A percentile compares a stretch with the other conserved stretches of the same genome.
Conservation (phyloP, 2,113 vertebrate genomes). For the Halichoeres trimaculatus region DNA sequence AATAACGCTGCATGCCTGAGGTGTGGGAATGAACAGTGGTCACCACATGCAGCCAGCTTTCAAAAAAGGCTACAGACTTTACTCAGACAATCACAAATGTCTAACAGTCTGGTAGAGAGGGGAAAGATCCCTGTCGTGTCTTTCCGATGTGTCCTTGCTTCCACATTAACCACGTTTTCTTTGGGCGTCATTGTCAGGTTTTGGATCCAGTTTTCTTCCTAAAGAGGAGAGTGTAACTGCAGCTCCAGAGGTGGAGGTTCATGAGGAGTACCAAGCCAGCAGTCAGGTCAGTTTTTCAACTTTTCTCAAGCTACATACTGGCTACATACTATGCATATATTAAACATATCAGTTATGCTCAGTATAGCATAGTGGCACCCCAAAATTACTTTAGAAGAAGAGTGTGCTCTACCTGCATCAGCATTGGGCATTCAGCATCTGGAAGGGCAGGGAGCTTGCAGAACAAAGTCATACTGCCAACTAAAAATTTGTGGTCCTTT, state of each 20-base stretch:
- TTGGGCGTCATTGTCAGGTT: slow-evolving; percentile 83
- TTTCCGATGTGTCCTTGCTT: slow-evolving; percentile 58
- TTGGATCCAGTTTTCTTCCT: slow-evolving; percentile 94
- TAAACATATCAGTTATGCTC: too few relatives aligned
- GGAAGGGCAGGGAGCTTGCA: too few relatives aligned
- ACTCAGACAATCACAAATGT: slow-evolving; percentile 35
- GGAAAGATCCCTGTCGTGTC: slow-evolving; percentile 51
- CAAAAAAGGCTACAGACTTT: slow-evolving; percentile 46
- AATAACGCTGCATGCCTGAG: slow-evolving; percentile 27
- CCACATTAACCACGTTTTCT: slow-evolving; percentile 45
- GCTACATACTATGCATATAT: too few relatives aligned
- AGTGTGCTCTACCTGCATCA: too few relatives aligned
- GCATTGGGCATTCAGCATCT: too few relatives aligned
- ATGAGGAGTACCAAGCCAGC: slow-evolving; percentile 89
- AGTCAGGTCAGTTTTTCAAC: slow-evolving; percentile 86
- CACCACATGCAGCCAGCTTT: slow-evolving; percentile 26
- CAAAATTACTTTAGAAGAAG: too few relatives aligned
- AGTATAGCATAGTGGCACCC: neutral
- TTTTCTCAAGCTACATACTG: neutral
- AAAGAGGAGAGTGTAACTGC: slow-evolving; percentile 92
- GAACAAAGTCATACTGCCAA: too few relatives aligned
- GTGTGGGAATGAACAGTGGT: slow-evolving; percentile 54
- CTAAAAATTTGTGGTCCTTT: too few relatives aligned
- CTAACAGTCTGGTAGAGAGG: slow-evolving; percentile 49
- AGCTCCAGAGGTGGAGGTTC: slow-evolving; percentile 85